phyloP scores from a whole-genome alignment of 2,888 invertebrate genomes.

The Baronia brevicornis region DNA sequence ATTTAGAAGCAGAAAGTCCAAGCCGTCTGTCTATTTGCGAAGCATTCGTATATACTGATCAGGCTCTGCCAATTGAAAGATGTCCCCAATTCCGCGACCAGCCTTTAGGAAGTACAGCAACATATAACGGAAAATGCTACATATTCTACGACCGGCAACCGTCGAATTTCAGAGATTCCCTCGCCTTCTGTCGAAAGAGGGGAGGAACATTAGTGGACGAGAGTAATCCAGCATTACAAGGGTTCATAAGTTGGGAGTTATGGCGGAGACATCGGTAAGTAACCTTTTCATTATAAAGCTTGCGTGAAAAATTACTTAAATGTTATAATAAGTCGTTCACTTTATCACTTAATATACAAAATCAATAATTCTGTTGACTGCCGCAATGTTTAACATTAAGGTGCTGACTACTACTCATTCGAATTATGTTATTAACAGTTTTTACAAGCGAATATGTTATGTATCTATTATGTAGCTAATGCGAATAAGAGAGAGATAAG shows the following conservation, averaged over 20 bases:
- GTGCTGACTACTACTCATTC: no score
- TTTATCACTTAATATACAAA: no score
- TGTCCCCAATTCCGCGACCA: conserved; percentile 95
- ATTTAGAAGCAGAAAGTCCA: conserved; percentile 84
- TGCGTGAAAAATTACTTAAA: conserved; percentile 22
- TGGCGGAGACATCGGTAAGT: conserved; percentile 89
- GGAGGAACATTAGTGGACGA: conserved; percentile 93
- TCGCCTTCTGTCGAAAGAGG: conserved; percentile 85
- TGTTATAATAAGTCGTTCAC: no score
- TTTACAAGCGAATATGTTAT: no score
- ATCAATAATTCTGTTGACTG: no score
- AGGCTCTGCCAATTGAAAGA: conserved; percentile 91
- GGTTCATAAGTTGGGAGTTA: conserved; percentile 95
- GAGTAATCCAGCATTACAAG: conserved; percentile 94
- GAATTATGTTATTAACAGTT: no score
- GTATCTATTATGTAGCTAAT: no score
- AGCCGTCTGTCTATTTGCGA: conserved; percentile 92
- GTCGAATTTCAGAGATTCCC: conserved; percentile 84
- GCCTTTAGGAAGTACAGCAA: conserved; percentile 93
- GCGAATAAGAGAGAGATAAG: no score
- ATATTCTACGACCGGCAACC: conserved; percentile 94
- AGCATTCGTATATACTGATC: conserved; percentile 94
- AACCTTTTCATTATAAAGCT: conserved; percentile 14
- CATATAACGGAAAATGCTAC: conserved; percentile 96
- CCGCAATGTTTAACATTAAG: no score